Percentiles rank a stretch among this genome's conserved stretches.
Evolutionary conservation across 2,797 vertebrate species (phyloP).

Genomic region (Labeo calbasu): DNA sequence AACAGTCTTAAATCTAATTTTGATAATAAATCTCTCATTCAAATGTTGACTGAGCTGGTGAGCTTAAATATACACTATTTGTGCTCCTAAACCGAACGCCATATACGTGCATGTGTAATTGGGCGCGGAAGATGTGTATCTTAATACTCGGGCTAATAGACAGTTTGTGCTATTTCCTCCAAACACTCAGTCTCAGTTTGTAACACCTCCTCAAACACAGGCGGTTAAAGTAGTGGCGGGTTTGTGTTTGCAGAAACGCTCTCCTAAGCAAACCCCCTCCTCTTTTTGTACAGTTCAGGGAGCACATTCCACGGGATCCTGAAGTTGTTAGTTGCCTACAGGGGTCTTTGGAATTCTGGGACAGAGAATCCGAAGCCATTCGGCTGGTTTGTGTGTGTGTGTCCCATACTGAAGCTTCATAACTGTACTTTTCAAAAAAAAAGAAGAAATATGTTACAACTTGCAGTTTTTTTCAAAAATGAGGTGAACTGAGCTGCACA

Average conservation of each 20-base stretch:
- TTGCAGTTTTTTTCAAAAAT: constrained; percentile 42
- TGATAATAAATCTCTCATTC: constrained; percentile 32
- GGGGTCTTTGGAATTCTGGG: constrained; percentile 89
- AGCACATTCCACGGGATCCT: constrained; percentile 92
- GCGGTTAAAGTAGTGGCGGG: constrained; percentile 90
- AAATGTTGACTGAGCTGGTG: constrained; percentile 45
- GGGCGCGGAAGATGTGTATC: constrained; percentile 17
- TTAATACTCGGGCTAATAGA: constrained; percentile 43
- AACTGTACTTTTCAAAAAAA: constrained; percentile 49
- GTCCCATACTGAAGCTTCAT: constrained; percentile 52
- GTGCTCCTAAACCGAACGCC: neutral
- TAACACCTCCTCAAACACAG: constrained; percentile 84
- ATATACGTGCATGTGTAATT: constrained; percentile 33
- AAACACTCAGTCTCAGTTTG: constrained; percentile 68
- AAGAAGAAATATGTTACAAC: constrained; percentile 57
- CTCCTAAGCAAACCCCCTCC: constrained; percentile 81
- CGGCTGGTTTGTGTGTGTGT: constrained; percentile 50
- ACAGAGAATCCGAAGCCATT: constrained; percentile 73
- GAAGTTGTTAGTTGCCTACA: constrained; percentile 89
- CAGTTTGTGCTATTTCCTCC: constrained; percentile 35
- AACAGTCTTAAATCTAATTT: constrained; percentile 45
- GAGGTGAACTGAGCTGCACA: constrained; percentile 48
- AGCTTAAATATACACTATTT: constrained; percentile 44
- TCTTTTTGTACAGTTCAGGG: constrained; percentile 92
- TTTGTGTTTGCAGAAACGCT: constrained; percentile 91